Base-by-base conservation (phyloP, 1,140 invertebrate genomes). In the Samia ricini region DNA sequence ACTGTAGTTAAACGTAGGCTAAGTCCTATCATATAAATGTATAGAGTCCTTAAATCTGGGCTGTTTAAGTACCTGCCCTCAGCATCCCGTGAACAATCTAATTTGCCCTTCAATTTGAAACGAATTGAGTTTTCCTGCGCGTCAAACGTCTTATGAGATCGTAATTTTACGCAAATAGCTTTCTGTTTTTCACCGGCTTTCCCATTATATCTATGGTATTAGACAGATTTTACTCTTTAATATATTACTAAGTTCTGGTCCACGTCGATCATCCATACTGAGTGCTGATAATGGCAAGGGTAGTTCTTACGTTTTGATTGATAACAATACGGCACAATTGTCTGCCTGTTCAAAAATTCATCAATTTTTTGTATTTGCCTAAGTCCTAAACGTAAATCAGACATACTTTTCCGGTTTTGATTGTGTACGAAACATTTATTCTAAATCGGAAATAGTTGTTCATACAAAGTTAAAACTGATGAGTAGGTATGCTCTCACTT, bases 91-190 rank as follows among this genome's bases (percentile, higher is more conserved):
- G 19, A 52, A 52, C 50, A 77, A 83, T 85, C 77, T 79, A 76
- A 82, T 85, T 85, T 74, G 67, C 71, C 69, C 65, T 72, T 71
- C 76, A 78, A 82, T 84, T 82, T 81, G 67, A 63, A 69, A 69
- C 61, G 69, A 78, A 83, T 83, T 77, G 69, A 80, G 80, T 85
- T 76, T 76, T 66, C 67, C 68, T 74, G 69, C 80, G 74, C 81
- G 75, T 82, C 79, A 77, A 82, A 78, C 79, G 74, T 74, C 73
- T 81, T 74, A 78, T 69, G 69, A 75, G 73, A 77, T 79, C 76
- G 66, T 69, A 76, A 76, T 79, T 76, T 77, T 69, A 76, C 66
- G 68, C 68, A 74, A 77, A 77, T 79, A 66, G 54, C 42, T 71
- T 65, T 55, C 61, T 69, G 65, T 65, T 64, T 73, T 68, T 69